These are phyloP conservation scores for Onychomys torridus DNA, from an alignment of 2,797 vertebrate genomes.

Conservation along the genomic window DNA sequence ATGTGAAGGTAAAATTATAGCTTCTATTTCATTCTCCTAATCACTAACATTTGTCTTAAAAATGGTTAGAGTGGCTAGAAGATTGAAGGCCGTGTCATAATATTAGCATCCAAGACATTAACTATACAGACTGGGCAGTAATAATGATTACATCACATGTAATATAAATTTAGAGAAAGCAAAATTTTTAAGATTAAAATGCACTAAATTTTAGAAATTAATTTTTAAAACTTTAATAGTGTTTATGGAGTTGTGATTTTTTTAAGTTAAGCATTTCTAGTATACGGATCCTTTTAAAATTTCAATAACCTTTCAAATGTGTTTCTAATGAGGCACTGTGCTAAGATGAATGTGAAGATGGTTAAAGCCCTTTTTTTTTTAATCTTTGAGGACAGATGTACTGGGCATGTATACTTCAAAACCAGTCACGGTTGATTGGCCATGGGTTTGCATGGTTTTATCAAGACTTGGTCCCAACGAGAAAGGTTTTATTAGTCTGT, in stretches of 20 bases:
- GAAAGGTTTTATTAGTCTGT: slow-evolving; percentile 37
- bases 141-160: neutral
- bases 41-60: slow-evolving; percentile 51
- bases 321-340: slow-evolving; percentile 15
- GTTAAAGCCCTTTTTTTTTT: slow-evolving; percentile 37
- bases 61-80: slow-evolving; percentile 26
- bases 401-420: neutral
- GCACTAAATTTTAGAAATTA: slow-evolving; percentile 31
- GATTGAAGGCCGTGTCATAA: neutral
- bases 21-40: slow-evolving; percentile 17
- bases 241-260: slow-evolving; percentile 28
- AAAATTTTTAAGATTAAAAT: slow-evolving; percentile 61
- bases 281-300: slow-evolving; percentile 44
- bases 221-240: neutral
- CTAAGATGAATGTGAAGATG: slow-evolving; percentile 10
- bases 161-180: slow-evolving; percentile 53
- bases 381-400: neutral
- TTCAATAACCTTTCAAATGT: slow-evolving; percentile 12
- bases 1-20: slow-evolving; percentile 61
- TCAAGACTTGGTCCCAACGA: neutral
- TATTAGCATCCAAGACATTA: neutral
- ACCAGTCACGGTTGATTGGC: neutral
- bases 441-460: neutral
- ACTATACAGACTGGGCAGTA: neutral
- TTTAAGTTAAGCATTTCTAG: slow-evolving; percentile 10